Evolutionary conservation across 2,888 invertebrate genomes (phyloP), one percentile per base, ranked within the genome.

Genomic region (Epinotia demarniana): DNA sequence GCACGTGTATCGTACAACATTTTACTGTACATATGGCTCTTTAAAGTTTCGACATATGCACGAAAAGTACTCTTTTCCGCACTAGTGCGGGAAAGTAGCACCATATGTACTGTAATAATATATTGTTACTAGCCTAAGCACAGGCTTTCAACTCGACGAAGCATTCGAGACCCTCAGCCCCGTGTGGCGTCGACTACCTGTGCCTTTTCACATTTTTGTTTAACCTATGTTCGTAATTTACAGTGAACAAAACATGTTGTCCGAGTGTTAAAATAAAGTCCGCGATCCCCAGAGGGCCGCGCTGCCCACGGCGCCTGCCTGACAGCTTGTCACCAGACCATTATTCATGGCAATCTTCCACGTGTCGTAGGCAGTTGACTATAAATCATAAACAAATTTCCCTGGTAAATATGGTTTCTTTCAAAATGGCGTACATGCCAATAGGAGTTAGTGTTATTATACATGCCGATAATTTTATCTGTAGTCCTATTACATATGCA

Each of bases 261-360:
- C 46, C 69, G 72, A 72, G 53, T 61, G 72, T 75, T 62, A 39
- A 62, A 78, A 76, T 78, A 78, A 76, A 73, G 77, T 75, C 67
- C 75, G 55, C 76, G 60, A 76, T 77, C 74, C 79, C 80, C 77
- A 67, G 46, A 18, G 72, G 75, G 70, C 71, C 63, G 67, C 64
- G 67, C 72, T 76, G 78, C 80, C 79, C 78, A 79, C 80, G 77
- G 72, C 80, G 69, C 69, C 58, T 58, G 69, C 46, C 58, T 86
- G 88, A 88, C 89, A 87, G 85, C 83, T 82, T 86, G 89, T 89
- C 88, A 85, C 78, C 81, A 73, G 70, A 84, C 87, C 90, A 92
- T 92, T 90, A 92, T 86, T 91, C 90, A 91, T 85, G 80, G 80
- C 89, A 90, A 90, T 90, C 90, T 91, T 90, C 89, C 88, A 89